Conservation (phyloP, 2,888 invertebrate genomes). For the Lamproptera curius region DNA sequence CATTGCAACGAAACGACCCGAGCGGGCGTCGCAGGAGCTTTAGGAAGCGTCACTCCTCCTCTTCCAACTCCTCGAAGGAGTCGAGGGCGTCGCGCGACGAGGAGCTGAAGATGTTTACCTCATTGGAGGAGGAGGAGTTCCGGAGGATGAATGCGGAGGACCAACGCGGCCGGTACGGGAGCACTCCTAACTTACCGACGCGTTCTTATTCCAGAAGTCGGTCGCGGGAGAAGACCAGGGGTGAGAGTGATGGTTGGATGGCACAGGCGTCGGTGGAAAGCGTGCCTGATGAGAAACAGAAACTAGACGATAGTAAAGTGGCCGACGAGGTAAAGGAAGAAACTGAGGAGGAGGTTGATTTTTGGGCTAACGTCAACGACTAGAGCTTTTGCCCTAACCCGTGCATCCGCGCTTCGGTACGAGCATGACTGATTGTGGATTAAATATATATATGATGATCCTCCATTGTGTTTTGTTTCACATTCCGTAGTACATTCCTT, state of each 20-base stretch:
- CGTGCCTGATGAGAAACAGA: constrained; percentile 41
- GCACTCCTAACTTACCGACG: constrained; percentile 71
- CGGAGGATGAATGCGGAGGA: constrained; percentile 52
- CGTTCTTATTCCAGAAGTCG: constrained; percentile 77
- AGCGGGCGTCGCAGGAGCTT: constrained; percentile 79
- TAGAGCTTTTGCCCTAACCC: constrained; percentile 50
- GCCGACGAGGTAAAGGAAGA: constrained; percentile 59
- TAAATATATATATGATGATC: constrained; percentile 55
- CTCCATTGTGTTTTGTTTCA: constrained; percentile 51
- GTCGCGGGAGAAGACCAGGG: constrained; percentile 60
- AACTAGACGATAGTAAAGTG: constrained; percentile 45
- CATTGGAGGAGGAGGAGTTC: constrained; percentile 80
- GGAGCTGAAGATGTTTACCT: constrained; percentile 81
- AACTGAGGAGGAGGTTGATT: constrained; percentile 61
- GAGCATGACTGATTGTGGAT: constrained; percentile 68
- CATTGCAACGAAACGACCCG: constrained; percentile 80
- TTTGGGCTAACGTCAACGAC: constrained; percentile 68
- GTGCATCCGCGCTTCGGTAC: constrained; percentile 46
- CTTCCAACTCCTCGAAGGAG: constrained; percentile 78
- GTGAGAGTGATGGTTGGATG: constrained; percentile 53
- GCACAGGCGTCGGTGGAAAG: constrained; percentile 46
- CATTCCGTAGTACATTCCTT: constrained; percentile 24
- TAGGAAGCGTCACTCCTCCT: constrained; percentile 79
- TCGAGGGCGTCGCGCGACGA: constrained; percentile 81
- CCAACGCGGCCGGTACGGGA: constrained; percentile 47